Base-by-base conservation (phyloP, 2,888 invertebrate species). In the Pammene aurita region DNA sequence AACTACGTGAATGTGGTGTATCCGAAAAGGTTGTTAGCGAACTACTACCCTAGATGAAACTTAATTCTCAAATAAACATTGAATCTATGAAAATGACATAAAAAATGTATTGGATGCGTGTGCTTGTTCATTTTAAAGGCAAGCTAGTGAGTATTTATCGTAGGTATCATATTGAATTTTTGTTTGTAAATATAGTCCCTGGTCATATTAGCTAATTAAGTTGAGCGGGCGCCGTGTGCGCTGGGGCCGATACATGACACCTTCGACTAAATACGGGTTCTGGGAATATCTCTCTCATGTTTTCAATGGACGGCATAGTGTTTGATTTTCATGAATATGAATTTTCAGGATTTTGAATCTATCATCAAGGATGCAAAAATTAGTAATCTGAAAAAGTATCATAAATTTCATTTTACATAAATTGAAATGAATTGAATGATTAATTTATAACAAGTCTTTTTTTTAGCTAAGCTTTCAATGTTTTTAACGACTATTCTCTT, bases 151-250 rank as follows among this genome's bases (percentile, higher is more conserved):
- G 44, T 10, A 13, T 13, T 44, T 4, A 4, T 26, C 26, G 1
- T 26, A 4, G 26, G 26, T 26, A 26, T 26, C 26, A 26, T 26
- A 26, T 26, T 26, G 26, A 26, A 2, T 26, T 26, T 26, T 26
- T 26, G 26, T 26, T 26, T 26, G 26, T 26, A 26, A 26, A 26
- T 26, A 26, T 26, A 26, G 26, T 26, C 26, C 26, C 26, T 4
- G 26, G 4, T 26, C 26, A 26, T 26, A 26, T 26, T 26, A 26
- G 26, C 87, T 89, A 90, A 90, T 89, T 89, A 89, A 82, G 79
- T 77, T 81, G 83, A 80, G 84, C 81, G 84, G 77, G 77, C 82
- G 84, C 78, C 78, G 82, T 76, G 79, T 78, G 77, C 73, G 78
- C 76, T 74, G 78, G 73, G 77, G 73, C 76, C 75, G 76, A 78